Evolutionary conservation across 2,888 invertebrate species (phyloP).

Genomic region (Eumacrocentrus americanus): DNA sequence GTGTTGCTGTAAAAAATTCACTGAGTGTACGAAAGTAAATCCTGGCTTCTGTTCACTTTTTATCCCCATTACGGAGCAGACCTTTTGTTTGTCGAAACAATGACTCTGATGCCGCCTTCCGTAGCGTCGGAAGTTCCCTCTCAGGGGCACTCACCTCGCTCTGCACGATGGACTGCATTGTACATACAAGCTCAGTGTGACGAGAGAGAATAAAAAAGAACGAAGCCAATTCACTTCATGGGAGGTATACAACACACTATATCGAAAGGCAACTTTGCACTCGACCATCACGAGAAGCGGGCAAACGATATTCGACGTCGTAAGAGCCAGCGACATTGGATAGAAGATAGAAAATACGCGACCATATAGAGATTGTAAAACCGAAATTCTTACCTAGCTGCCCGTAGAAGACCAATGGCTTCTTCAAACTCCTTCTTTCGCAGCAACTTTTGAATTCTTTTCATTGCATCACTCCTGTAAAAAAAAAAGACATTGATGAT

Average conservation of each 20-base stretch:
- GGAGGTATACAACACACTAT: neutral
- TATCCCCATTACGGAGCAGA: conserved; percentile 37
- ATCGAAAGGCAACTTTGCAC: conserved; percentile 33
- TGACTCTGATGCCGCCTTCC: conserved; percentile 31
- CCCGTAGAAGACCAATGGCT: conserved; percentile 81
- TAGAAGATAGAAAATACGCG: neutral
- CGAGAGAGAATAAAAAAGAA: conserved; percentile 6
- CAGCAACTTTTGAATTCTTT: conserved; percentile 80
- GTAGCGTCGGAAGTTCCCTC: conserved; percentile 35
- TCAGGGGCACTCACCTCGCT: conserved; percentile 38
- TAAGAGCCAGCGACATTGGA: neutral
- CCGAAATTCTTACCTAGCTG: conserved; percentile 68
- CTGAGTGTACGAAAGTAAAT: conserved; percentile 40
- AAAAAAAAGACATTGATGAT: conserved; percentile 15
- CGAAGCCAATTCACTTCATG: neutral
- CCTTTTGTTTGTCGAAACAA: conserved; percentile 44
- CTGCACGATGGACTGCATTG: conserved; percentile 39
- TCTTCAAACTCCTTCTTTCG: conserved; percentile 75
- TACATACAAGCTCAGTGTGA: conserved; percentile 19
- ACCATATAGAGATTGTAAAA: neutral
- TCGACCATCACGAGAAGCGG: conserved; percentile 21
- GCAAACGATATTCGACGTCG: neutral
- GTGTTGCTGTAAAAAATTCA: conserved; percentile 34
- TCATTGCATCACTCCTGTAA: conserved; percentile 82
- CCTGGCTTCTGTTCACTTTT: conserved; percentile 41